A percentile compares a stretch with the other conserved stretches of the same genome.
Conservation (phyloP, 2,888 invertebrate species). For the Scelioninae gen. 2 region DNA sequence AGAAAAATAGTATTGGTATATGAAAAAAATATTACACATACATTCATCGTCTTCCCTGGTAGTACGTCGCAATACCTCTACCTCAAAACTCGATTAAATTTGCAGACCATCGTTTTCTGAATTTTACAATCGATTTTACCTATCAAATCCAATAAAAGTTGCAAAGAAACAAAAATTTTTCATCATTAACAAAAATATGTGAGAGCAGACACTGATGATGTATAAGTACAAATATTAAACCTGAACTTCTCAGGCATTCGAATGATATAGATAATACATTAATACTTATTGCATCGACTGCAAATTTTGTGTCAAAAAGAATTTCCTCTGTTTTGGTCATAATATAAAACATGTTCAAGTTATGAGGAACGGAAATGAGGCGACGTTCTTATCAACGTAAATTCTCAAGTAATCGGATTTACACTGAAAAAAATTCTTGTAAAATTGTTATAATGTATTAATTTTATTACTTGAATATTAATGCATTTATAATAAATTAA, state of each 20-base stretch:
- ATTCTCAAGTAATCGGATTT: conserved; percentile 25
- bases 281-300: conserved; percentile 34
- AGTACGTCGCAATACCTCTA: conserved; percentile 56
- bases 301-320: conserved; percentile 45
- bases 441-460: conserved; percentile 1
- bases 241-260: conserved; percentile 39
- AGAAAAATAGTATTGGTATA: conserved; percentile 33
- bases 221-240: conserved; percentile 50
- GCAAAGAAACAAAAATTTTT: conserved; percentile 9
- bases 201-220: conserved; percentile 48
- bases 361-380: conserved; percentile 49
- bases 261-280: conserved; percentile 24
- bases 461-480: background rate
- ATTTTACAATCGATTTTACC: conserved; percentile 45
- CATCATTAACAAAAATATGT: conserved; percentile 21
- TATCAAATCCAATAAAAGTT: conserved; percentile 15
- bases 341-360: conserved; percentile 42
- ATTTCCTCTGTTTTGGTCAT: background rate
- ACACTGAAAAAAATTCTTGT: conserved; percentile 3
- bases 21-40: conserved; percentile 32
- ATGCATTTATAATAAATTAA: background rate
- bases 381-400: conserved; percentile 51
- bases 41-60: conserved; percentile 54
- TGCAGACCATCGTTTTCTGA: conserved; percentile 46
- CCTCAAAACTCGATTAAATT: conserved; percentile 57